Evolutionary conservation across 2,888 invertebrate genomes (phyloP).

Genomic region (Aphodius granarius): DNA sequence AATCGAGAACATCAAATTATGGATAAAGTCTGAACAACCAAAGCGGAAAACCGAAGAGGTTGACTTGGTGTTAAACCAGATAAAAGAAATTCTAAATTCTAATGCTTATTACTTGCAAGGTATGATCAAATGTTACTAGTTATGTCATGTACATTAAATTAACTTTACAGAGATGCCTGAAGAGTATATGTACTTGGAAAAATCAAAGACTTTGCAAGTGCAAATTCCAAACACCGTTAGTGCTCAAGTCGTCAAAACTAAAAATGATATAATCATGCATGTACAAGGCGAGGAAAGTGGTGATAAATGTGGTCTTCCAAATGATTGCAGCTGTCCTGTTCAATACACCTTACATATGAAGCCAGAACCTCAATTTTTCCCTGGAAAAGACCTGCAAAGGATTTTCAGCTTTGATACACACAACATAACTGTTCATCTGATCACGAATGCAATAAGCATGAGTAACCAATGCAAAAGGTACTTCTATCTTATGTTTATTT

Average conservation of each 20-base stretch:
- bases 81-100: constrained; percentile 35
- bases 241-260: constrained; percentile 37
- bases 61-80: constrained; percentile 36
- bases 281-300: constrained; percentile 41
- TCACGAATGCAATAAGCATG: constrained; percentile 46
- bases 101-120: constrained; percentile 35
- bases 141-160: neutral
- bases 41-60: constrained; percentile 39
- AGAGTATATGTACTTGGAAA: constrained; percentile 48
- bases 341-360: constrained; percentile 47
- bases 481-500: neutral
- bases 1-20: constrained; percentile 38
- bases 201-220: constrained; percentile 43
- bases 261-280: constrained; percentile 41
- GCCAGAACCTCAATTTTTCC: constrained; percentile 38
- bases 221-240: constrained; percentile 39
- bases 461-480: constrained; percentile 39
- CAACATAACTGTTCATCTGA: constrained; percentile 41
- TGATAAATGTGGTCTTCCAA: constrained; percentile 41
- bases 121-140: too few species aligned
- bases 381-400: constrained; percentile 43
- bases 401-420: constrained; percentile 45
- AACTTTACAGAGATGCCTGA: constrained; percentile 41
- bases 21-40: constrained; percentile 36
- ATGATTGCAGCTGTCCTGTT: constrained; percentile 43